phyloP scores from a whole-genome alignment of 2,113 vertebrate species.

The Egretta garzetta region DNA sequence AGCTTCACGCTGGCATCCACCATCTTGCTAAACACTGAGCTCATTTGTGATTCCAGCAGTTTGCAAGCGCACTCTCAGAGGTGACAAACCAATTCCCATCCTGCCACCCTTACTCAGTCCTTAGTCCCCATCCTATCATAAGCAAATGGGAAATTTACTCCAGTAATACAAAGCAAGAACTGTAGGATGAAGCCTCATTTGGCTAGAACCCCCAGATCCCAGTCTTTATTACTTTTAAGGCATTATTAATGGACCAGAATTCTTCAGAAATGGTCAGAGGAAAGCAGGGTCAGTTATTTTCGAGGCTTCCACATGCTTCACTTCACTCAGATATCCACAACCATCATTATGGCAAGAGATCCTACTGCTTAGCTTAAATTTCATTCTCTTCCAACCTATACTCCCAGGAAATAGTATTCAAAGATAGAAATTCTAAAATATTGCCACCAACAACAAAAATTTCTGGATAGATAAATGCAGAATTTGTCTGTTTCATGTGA shows the following conservation, averaged over 20 bases:
- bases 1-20: slow-evolving; percentile 55
- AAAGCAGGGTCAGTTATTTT: slow-evolving; percentile 36
- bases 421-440: neutral
- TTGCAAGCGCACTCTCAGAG: neutral
- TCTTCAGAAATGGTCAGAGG: slow-evolving; percentile 12
- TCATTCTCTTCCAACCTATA: neutral
- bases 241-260: neutral
- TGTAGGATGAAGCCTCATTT: slow-evolving; percentile 29
- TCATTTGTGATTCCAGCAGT: slow-evolving; percentile 60
- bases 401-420: neutral
- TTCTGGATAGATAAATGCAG: neutral
- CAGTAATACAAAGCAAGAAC: slow-evolving; percentile 30
- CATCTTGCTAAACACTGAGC: slow-evolving; percentile 65
- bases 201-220: neutral
- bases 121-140: neutral
- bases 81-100: slow-evolving; percentile 40
- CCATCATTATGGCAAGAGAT: neutral
- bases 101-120: neutral
- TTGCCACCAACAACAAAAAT: neutral
- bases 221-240: slow-evolving; percentile 36
- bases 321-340: slow-evolving; percentile 18
- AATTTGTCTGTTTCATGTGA: neutral
- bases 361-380: neutral
- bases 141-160: neutral
- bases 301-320: neutral